Percentiles rank a stretch among this genome's conserved stretches.
These are phyloP conservation scores for Halocynthia roretzi DNA, from an alignment of 23 tunicate genomes.

Conservation along the genomic window DNA sequence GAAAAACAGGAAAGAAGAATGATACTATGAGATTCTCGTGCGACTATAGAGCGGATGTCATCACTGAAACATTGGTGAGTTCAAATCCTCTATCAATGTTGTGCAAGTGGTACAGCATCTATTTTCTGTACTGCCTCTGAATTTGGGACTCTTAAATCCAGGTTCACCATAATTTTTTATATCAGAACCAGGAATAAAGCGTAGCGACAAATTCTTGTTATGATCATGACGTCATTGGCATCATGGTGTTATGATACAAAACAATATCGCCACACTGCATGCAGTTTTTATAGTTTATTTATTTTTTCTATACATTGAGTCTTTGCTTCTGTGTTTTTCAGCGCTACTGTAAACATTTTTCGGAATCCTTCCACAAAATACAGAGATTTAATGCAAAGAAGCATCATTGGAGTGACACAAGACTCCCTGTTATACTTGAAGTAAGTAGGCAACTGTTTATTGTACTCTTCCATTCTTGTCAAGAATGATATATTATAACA, in stretches of 20 bases:
- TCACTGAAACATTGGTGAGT: conserved; percentile 82
- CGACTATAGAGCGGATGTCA: conserved; percentile 70
- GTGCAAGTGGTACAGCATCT: no score
- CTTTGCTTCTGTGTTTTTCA: conserved; percentile 12
- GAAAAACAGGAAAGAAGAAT: conserved; percentile 86
- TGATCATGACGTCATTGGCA: no score
- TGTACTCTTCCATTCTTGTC: background rate
- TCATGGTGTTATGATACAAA: no score
- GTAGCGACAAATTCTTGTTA: no score
- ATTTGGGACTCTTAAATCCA: no score
- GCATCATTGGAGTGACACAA: conserved; percentile 78
- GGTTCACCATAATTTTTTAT: no score
- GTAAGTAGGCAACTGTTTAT: conserved; percentile 11
- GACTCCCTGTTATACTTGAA: conserved; percentile 57
- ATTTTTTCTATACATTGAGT: background rate
- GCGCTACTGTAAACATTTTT: conserved; percentile 63
- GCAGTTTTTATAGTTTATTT: background rate
- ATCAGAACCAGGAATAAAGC: no score
- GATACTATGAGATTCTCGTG: conserved; percentile 93
- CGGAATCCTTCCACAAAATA: conserved; percentile 64
- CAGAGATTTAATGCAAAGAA: conserved; percentile 68
- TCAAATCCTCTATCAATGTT: background rate
- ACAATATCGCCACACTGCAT: no score
- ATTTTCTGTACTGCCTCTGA: no score
- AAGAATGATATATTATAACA: background rate